phyloP scores from a whole-genome alignment of 2,888 invertebrate species.

The Helicoverpa assulta region DNA sequence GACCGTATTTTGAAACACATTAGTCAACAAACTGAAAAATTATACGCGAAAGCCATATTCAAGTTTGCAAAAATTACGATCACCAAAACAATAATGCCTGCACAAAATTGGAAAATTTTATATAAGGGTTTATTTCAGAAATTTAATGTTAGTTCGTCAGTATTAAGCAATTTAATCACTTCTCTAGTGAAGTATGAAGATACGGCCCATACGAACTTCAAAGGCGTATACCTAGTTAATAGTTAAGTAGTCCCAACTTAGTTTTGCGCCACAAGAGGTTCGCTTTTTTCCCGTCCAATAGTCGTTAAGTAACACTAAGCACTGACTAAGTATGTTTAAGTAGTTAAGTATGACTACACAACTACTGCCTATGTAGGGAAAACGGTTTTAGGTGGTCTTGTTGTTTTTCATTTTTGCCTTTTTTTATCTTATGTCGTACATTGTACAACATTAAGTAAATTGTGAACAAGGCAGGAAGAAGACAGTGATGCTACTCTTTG shows the following conservation, averaged over 20 bases:
- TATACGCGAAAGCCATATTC: too few species aligned
- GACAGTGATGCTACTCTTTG: too few species aligned
- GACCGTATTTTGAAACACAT: too few species aligned
- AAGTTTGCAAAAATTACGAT: too few species aligned
- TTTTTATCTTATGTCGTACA: too few species aligned
- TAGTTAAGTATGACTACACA: constrained; percentile 52
- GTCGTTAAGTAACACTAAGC: constrained; percentile 60
- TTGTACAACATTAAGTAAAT: too few species aligned
- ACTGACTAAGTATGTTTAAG: constrained; percentile 61
- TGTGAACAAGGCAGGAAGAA: too few species aligned
- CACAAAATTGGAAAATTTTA: too few species aligned
- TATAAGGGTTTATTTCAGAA: too few species aligned
- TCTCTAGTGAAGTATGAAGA: constrained; percentile 35
- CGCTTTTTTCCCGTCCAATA: constrained; percentile 56
- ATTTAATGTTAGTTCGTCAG: not conserved
- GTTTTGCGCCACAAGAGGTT: constrained; percentile 52
- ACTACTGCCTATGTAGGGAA: constrained; percentile 26
- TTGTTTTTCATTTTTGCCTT: not conserved
- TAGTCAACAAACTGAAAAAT: too few species aligned
- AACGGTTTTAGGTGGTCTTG: constrained; percentile 14
- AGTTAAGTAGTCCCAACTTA: constrained; percentile 61
- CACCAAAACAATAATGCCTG: too few species aligned
- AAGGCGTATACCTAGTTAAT: constrained; percentile 54
- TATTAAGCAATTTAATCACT: constrained; percentile 46
- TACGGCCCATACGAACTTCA: constrained; percentile 48